Percentiles rank a stretch among this genome's conserved stretches.
Conservation (phyloP, 2,888 invertebrate genomes). For the Agrochola circellaris region DNA sequence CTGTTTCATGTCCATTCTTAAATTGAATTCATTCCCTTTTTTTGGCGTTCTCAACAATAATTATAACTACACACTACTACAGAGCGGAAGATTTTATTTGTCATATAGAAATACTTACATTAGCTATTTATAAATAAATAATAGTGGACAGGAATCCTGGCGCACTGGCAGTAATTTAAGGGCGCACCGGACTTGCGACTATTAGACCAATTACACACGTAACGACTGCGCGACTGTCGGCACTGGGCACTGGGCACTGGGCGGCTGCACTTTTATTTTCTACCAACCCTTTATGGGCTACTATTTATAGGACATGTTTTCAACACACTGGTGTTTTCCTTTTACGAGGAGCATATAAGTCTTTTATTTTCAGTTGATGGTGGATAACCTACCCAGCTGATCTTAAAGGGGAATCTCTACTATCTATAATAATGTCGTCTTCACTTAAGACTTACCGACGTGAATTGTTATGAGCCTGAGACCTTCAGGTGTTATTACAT, state of each 20-base stretch:
- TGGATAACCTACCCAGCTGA: not conserved
- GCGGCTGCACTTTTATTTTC: slow-evolving; percentile 51
- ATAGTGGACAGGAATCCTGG: slow-evolving; percentile 39
- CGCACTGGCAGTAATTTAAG: slow-evolving; percentile 56
- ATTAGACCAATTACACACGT: slow-evolving; percentile 68
- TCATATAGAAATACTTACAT: not conserved
- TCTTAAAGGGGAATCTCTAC: not conserved
- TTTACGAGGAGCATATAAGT: not conserved
- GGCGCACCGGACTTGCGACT: slow-evolving; percentile 55
- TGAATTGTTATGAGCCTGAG: not conserved
- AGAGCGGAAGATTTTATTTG: not conserved
- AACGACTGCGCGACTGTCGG: slow-evolving; percentile 55
- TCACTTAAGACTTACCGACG: not conserved
- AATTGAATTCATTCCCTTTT: not conserved
- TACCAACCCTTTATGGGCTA: slow-evolving; percentile 31
- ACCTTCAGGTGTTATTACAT: not conserved
- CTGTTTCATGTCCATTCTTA: not conserved
- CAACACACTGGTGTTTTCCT: slow-evolving; percentile 19
- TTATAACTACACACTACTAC: not conserved
- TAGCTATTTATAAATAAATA: slow-evolving; percentile 53
- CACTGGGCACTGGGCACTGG: slow-evolving; percentile 24
- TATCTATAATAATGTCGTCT: not conserved
- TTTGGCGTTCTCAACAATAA: not conserved
- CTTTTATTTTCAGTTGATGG: slow-evolving; percentile 11
- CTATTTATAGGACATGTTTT: slow-evolving; percentile 47